A percentile compares a stretch with the other conserved stretches of the same genome.
These are phyloP conservation scores for Epistrophe grossulariae DNA, from an alignment of 2,888 invertebrate genomes.

Conservation along the genomic window DNA sequence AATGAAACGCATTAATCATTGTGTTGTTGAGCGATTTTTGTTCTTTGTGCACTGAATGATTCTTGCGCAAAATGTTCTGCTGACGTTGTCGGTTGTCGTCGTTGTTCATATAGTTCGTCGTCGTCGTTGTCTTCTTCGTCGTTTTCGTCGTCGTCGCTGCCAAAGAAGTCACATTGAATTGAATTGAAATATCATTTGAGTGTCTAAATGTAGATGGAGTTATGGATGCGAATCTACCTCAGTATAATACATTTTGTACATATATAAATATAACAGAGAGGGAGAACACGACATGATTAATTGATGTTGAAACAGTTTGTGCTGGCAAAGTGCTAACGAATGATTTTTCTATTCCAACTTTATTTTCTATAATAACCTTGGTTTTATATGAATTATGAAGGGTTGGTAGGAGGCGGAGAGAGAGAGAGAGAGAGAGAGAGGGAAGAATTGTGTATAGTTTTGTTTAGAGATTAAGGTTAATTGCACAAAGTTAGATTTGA, in stretches of 20 bases:
- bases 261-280: conserved; percentile 1
- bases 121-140: neutral
- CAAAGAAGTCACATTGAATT: conserved; percentile 68
- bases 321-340: conserved; percentile 50
- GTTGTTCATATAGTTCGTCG: neutral
- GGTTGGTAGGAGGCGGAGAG: neutral
- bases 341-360: conserved; percentile 45
- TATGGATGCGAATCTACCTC: conserved; percentile 49
- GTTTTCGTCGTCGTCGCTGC: conserved; percentile 19
- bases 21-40: conserved; percentile 66
- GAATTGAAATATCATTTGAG: conserved; percentile 76
- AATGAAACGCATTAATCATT: conserved; percentile 76
- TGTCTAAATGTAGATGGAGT: conserved; percentile 72
- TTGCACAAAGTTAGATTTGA: conserved; percentile 67
- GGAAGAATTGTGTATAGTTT: conserved; percentile 39
- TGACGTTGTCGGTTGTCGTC: conserved; percentile 27
- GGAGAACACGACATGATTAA: conserved; percentile 73
- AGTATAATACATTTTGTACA: neutral
- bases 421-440: neutral
- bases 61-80: conserved; percentile 69
- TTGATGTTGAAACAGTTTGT: conserved; percentile 71
- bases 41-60: conserved; percentile 52
- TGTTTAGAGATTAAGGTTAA: conserved; percentile 75
- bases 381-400: conserved; percentile 25
- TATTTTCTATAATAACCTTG: conserved; percentile 61